Evolutionary conservation across 2,113 vertebrate genomes (phyloP).

Genomic region (Corydoras sp.): DNA sequence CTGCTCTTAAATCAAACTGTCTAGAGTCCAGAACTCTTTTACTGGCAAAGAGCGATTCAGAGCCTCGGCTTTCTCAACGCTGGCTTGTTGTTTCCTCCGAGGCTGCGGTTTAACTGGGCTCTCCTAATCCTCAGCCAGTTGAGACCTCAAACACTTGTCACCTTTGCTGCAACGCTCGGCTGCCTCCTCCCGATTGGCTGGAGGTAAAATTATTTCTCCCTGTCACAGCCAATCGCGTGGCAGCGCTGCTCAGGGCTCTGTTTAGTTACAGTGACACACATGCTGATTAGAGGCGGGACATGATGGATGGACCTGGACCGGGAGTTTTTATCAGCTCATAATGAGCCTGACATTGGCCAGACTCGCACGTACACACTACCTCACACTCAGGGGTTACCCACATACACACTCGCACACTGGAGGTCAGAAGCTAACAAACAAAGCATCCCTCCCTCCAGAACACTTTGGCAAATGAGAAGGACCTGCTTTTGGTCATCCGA

Average conservation of each 20-base stretch:
- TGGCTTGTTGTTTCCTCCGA: neutral
- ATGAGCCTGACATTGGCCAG: constrained; percentile 76
- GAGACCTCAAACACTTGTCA: constrained; percentile 63
- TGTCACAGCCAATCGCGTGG: constrained; percentile 76
- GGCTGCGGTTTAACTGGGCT: constrained; percentile 43
- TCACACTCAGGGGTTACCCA: constrained; percentile 27
- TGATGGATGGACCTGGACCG: constrained; percentile 79
- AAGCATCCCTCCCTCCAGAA: constrained; percentile 64
- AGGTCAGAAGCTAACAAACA: constrained; percentile 73
- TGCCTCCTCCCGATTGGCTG: constrained; percentile 69
- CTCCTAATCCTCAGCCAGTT: constrained; percentile 67
- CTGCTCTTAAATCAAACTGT: constrained; percentile 64
- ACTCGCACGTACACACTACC: constrained; percentile 49
- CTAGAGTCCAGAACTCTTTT: constrained; percentile 41
- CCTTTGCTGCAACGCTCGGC: constrained; percentile 62
- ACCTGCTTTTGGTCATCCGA: constrained; percentile 73
- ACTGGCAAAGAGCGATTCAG: constrained; percentile 24
- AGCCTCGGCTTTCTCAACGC: constrained; percentile 21
- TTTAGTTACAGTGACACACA: constrained; percentile 82
- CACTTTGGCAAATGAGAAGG: constrained; percentile 56
- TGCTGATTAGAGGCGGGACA: constrained; percentile 70
- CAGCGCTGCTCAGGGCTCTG: constrained; percentile 59
- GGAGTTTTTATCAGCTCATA: constrained; percentile 75
- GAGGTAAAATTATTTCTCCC: constrained; percentile 75
- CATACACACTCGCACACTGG: constrained; percentile 45